Evolutionary conservation across 2,113 vertebrate genomes (phyloP).

Genomic region (Erinaceus europaeus): DNA sequence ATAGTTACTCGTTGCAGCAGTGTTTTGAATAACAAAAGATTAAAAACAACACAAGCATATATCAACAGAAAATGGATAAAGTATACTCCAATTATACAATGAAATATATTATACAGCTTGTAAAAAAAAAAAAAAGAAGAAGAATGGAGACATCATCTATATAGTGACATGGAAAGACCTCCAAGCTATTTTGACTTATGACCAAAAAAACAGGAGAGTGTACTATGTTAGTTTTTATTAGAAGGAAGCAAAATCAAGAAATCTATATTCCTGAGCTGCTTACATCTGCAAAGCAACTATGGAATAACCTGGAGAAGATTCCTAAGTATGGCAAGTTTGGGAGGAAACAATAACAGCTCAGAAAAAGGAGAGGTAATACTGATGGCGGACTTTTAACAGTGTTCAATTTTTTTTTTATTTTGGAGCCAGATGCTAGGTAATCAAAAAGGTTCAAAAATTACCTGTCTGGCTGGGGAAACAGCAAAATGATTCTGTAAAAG

Average conservation of each 20-base stretch:
- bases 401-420: no score
- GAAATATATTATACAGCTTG: neutral
- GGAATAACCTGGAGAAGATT: neutral
- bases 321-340: neutral
- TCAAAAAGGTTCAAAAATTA: no score
- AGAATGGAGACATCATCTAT: neutral
- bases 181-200: neutral
- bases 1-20: neutral
- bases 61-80: neutral
- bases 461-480: no score
- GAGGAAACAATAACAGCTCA: neutral
- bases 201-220: neutral
- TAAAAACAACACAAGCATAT: neutral
- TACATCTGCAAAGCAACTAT: neutral
- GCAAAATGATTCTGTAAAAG: no score
- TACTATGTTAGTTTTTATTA: slow-evolving; percentile 2
- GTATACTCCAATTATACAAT: neutral
- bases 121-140: neutral
- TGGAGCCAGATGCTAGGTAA: no score
- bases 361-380: neutral
- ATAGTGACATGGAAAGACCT: neutral
- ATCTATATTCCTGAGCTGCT: neutral
- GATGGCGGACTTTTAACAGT: neutral
- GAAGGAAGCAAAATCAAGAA: slow-evolving; percentile 16
- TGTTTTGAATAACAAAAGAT: slow-evolving; percentile 18